Conservation (phyloP, 1,140 invertebrate species). For the Arctopsyche grandis region DNA sequence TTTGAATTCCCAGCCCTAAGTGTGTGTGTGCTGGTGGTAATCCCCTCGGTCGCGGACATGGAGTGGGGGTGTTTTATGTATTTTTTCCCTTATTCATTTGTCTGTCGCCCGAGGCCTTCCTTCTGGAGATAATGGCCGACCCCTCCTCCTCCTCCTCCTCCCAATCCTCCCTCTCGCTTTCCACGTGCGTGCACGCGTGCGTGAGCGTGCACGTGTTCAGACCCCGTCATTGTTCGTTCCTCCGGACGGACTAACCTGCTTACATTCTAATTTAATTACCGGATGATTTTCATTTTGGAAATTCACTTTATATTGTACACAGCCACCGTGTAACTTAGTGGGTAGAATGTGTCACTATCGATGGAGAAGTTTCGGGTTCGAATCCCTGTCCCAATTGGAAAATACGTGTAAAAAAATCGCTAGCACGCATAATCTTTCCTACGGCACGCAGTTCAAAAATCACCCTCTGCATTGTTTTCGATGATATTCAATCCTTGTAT, state of each 20-base stretch:
- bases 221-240: neutral
- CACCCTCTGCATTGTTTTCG: too few relatives aligned
- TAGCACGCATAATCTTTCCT: too few relatives aligned
- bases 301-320: too few relatives aligned
- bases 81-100: conserved; percentile 44
- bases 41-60: neutral
- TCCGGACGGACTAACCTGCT: neutral
- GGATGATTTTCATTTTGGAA: too few relatives aligned
- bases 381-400: too few relatives aligned
- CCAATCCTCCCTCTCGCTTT: neutral
- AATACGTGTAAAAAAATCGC: too few relatives aligned
- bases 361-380: too few relatives aligned
- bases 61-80: conserved; percentile 35
- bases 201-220: conserved; percentile 14
- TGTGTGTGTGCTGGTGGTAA: neutral
- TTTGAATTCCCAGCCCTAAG: neutral
- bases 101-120: conserved; percentile 38
- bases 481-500: too few relatives aligned
- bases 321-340: too few relatives aligned
- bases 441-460: too few relatives aligned
- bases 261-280: too few relatives aligned
- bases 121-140: conserved; percentile 34
- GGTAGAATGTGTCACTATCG: too few relatives aligned
- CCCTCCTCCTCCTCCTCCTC: neutral
- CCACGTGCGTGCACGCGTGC: neutral